Evolutionary conservation across 2,888 invertebrate genomes (phyloP).

Genomic region (Tetragonisca angustula): DNA sequence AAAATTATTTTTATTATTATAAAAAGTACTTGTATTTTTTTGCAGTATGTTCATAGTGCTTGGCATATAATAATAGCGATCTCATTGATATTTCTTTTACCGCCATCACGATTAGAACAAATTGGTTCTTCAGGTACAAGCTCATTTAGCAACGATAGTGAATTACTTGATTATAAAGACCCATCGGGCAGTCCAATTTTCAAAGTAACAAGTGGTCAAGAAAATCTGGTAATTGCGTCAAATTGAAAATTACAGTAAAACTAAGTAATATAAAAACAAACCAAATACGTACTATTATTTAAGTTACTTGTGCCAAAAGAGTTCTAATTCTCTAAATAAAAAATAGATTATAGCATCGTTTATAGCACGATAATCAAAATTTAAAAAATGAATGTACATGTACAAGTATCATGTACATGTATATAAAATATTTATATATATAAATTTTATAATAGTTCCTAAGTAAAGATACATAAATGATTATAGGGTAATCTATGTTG

Average conservation of each 20-base stretch:
- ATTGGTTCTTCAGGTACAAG: constrained; percentile 57
- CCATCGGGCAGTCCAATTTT: constrained; percentile 74
- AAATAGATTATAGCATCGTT: constrained; percentile 35
- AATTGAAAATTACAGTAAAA: constrained; percentile 60
- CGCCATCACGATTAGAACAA: constrained; percentile 73
- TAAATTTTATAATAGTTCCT: constrained; percentile 61
- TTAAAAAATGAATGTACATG: constrained; percentile 29
- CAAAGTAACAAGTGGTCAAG: constrained; percentile 64
- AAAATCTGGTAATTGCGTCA: constrained; percentile 61
- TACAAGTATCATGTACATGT: constrained; percentile 33
- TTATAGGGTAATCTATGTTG: constrained; percentile 58
- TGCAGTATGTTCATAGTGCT: constrained; percentile 86
- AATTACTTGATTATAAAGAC: constrained; percentile 74
- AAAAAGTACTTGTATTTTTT: constrained; percentile 39
- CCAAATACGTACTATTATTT: constrained; percentile 64
- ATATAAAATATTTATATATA: constrained; percentile 56
- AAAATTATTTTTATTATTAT: neutral
- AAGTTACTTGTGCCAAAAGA: constrained; percentile 69
- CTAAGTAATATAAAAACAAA: constrained; percentile 35
- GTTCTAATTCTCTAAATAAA: constrained; percentile 57
- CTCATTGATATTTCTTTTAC: constrained; percentile 86
- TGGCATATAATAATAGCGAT: constrained; percentile 87
- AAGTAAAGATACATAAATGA: constrained; percentile 22
- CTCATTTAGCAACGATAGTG: constrained; percentile 64
- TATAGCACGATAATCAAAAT: constrained; percentile 50